Evolutionary conservation across 2,113 vertebrate species (phyloP), one percentile per base, ranked within the genome.

Genomic region (Polyodon spathula): DNA sequence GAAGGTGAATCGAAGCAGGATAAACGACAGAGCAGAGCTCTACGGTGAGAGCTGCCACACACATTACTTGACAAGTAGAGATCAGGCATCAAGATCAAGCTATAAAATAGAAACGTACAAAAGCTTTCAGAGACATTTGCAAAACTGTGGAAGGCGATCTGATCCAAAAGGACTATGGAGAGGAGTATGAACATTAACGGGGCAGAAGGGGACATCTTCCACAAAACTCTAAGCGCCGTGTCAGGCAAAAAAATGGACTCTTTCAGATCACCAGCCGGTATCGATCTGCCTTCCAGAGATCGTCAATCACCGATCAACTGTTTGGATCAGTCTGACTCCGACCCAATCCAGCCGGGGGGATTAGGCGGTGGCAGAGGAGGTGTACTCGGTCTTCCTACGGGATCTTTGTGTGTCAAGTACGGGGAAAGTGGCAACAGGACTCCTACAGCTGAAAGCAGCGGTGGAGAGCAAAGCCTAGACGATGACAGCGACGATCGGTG

Each of bases 401-500:
- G 89, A 72, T 93, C 94, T 71, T 82, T 93, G 66, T 93, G 92
- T 73, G 82, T 89, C 70, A 93, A 92, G 37, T 97, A 86, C 78
- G 89, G 90, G 6, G 91, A 92, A 62, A 79, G 86, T 70, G 73
- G 86, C 12, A 80, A 87, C 80, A 84, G 90, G 66, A 86, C 84
- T 77, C 89, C 90, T 58, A 88, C 83, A 61, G 92, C 90, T 9
- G 93, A 96, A 82, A 97, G 95, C 84, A 97, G 95, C 77, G 93
- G 94, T 50, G 94, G 94, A 40, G 89, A 91, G 64, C 92, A 95
- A 82, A 97, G 93, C 72, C 91, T 78, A 54, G 95, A 97, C 79
- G 95, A 97, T 73, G 95, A 97, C 87, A 97, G 93, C 67, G 95
- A 97, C 81, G 91, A 66, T 40, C 87, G 94, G 78, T 93, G 94